These are phyloP conservation scores for Pantherophis guttatus DNA, from an alignment of 2,113 vertebrate genomes.

Conservation along the genomic window DNA sequence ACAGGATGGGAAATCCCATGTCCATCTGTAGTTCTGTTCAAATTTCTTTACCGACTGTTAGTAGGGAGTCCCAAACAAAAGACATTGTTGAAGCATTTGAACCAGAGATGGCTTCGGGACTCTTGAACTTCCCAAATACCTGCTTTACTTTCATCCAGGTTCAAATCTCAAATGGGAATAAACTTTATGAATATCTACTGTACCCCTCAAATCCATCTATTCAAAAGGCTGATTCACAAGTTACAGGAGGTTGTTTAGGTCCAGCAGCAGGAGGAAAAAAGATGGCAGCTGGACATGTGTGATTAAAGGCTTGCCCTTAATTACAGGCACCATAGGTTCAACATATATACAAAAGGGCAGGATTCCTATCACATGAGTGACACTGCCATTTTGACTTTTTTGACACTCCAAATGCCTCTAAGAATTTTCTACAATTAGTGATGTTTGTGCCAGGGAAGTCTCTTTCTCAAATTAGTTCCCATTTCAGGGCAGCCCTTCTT, in stretches of 20 bases:
- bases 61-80: background rate
- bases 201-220: no score
- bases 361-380: background rate
- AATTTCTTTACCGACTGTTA: background rate
- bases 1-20: background rate
- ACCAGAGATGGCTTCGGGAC: background rate
- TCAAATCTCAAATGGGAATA: background rate
- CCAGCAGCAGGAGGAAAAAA: background rate
- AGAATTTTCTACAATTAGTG: background rate
- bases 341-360: background rate
- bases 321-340: background rate
- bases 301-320: background rate
- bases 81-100: background rate
- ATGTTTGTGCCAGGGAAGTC: background rate
- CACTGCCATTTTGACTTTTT: background rate
- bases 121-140: background rate
- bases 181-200: background rate
- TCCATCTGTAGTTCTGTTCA: background rate
- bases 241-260: background rate
- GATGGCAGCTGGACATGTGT: background rate
- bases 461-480: background rate
- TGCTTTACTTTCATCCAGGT: background rate
- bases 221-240: background rate
- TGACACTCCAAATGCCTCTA: background rate
- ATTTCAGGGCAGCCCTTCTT: background rate